Evolutionary conservation across 2,888 invertebrate species (phyloP).

Genomic region (Ectropis crepuscularia): DNA sequence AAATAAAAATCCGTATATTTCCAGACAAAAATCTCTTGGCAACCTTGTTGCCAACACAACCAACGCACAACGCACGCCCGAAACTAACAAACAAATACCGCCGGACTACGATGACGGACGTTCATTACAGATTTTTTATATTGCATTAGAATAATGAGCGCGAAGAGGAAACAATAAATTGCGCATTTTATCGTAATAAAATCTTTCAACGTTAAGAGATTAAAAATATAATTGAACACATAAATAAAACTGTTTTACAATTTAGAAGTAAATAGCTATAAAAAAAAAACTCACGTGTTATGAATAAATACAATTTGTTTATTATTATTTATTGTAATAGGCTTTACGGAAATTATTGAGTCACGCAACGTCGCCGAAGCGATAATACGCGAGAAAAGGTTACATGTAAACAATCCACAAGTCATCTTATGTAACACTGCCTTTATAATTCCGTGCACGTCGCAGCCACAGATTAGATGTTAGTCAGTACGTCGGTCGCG

Average conservation of each 20-base stretch:
- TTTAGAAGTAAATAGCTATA: conserved; percentile 9
- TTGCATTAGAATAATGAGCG: conserved; percentile 27
- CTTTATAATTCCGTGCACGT: conserved; percentile 27
- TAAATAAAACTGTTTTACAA: conserved; percentile 20
- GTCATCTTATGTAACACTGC: conserved; percentile 28
- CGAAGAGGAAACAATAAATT: conserved; percentile 37
- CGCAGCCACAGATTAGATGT: conserved; percentile 11
- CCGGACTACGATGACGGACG: conserved; percentile 30
- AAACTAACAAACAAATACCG: conserved; percentile 7
- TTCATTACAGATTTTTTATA: conserved; percentile 31
- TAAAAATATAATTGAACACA: conserved; percentile 25
- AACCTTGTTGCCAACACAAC: neutral
- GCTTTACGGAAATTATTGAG: conserved; percentile 15
- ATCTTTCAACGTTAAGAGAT: conserved; percentile 25
- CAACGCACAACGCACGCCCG: neutral
- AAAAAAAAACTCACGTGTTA: conserved; percentile 3
- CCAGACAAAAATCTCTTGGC: neutral
- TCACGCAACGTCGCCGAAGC: conserved; percentile 2
- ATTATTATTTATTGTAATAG: conserved; percentile 14
- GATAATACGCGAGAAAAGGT: conserved; percentile 20
- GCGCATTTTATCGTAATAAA: conserved; percentile 32
- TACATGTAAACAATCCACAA: conserved; percentile 23
- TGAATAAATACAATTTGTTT: conserved; percentile 15
- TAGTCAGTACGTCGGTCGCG: conserved; percentile 6
- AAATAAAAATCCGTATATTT: no score